Evolutionary conservation across 1,140 invertebrate genomes (phyloP), one percentile per base, ranked within the genome.

Genomic region (Heliothis virescens): DNA sequence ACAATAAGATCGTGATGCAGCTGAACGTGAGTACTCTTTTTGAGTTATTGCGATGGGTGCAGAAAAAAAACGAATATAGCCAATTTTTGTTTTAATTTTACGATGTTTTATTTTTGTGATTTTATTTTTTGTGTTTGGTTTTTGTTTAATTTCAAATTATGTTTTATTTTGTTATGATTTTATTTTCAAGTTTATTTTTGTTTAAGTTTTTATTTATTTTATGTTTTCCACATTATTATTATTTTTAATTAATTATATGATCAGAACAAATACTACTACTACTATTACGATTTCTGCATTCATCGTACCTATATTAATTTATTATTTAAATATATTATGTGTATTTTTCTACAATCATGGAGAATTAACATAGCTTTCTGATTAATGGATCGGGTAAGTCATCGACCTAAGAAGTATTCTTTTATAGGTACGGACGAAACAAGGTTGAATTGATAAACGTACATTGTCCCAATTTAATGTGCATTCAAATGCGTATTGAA

Each of bases 1-100:
- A 98, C 95, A 98, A 98, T 95, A 98, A 98, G 95, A 99, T 99
- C 93, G 97, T 98, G 87, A 97, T 98, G 94, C 98, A 99, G 94
- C 95, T 98, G 87, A 98, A 98, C 91, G 98, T 98, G 95, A 98
- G 98, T 98, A 92, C 76, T 91, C 90, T 76, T 91, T 87, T 80
- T 29, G 71, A 65, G 34, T 88, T 86, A 59, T 50, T 55, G 75
- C 79, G 57, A 83, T 83, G 84, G 83, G 85, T 86, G 83, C 86
- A 86, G 86, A 85, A 62, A 50, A 18, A 13, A n/a, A n/a, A n/a
- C n/a, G n/a, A n/a, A n/a, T n/a, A n/a, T n/a, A n/a, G n/a, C n/a
- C n/a, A n/a, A n/a, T n/a, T n/a, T n/a, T n/a, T n/a, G n/a, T n/a
- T n/a, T 86, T 79, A 78, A 11, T 55, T 73, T 59, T 18, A 26